phyloP scores from a whole-genome alignment of 2,113 vertebrate species.

The Rhinichthys klamathensis region DNA sequence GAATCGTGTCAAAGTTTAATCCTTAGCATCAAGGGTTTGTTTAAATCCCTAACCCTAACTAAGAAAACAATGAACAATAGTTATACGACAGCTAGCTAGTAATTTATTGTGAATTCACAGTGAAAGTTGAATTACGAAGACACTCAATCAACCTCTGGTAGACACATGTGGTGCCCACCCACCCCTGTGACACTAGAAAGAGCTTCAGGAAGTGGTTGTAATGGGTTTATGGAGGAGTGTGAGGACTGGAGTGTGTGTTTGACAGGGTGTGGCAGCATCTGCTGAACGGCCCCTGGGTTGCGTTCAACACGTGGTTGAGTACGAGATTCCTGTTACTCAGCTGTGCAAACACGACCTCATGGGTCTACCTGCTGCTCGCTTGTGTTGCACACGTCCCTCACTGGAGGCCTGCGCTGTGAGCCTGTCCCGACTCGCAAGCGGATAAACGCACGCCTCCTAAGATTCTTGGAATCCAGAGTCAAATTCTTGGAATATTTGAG shows the following conservation, averaged over 20 bases:
- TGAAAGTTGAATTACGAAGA: not conserved
- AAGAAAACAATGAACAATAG: not conserved
- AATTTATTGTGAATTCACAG: not conserved
- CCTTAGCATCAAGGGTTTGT: no score
- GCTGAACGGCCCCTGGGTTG: not conserved
- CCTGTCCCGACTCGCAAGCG: not conserved
- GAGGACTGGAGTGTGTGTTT: constrained; percentile 45
- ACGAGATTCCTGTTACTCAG: constrained; percentile 51
- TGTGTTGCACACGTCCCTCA: not conserved
- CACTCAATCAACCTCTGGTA: not conserved
- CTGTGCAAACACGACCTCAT: constrained; percentile 66
- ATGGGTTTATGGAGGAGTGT: constrained; percentile 5
- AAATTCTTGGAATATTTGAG: constrained; percentile 26
- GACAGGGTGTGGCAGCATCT: constrained; percentile 46
- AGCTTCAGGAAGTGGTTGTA: constrained; percentile 12
- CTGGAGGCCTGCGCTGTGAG: not conserved
- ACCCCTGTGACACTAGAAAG: not conserved
- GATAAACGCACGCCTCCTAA: not conserved
- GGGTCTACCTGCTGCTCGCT: constrained; percentile 29
- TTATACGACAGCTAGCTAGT: not conserved
- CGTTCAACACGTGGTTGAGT: constrained; percentile 39
- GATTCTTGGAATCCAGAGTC: not conserved
- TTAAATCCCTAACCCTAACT: no score
- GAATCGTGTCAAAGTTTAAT: no score
- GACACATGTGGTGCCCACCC: not conserved